Evolutionary conservation across 2,888 invertebrate genomes (phyloP).

Genomic region (Mesorhabditis sp.): DNA sequence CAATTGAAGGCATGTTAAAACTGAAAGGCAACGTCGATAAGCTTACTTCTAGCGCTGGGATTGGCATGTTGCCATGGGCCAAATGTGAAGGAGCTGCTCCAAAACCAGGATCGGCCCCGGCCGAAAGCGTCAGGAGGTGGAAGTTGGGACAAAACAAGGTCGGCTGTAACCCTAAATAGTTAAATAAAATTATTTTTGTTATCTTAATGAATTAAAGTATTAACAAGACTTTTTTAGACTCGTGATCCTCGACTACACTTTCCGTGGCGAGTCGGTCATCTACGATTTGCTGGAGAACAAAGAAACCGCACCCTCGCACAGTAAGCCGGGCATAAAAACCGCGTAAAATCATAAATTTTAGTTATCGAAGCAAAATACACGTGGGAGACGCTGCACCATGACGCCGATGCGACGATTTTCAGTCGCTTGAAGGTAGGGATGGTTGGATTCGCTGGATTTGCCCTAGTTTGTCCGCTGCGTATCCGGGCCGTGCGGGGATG

Average conservation of each 20-base stretch:
- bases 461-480: conserved; percentile 35
- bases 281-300: conserved; percentile 34
- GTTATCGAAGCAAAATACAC: conserved; percentile 33
- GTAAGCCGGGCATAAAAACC: neutral
- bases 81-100: no score
- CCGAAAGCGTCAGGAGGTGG: neutral
- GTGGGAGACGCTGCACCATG: conserved; percentile 41
- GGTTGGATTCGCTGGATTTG: no score
- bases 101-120: no score
- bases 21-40: no score
- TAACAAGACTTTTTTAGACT: conserved; percentile 12
- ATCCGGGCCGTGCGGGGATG: conserved; percentile 29
- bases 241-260: conserved; percentile 36
- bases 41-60: no score
- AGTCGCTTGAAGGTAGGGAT: conserved; percentile 24
- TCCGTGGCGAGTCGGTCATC: conserved; percentile 33
- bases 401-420: conserved; percentile 27
- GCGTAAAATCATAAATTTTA: no score
- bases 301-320: conserved; percentile 19
- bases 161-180: no score
- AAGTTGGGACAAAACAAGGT: neutral
- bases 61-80: no score
- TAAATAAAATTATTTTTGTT: no score
- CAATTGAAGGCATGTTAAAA: no score
- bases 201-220: neutral